phyloP scores from a whole-genome alignment of 2,888 invertebrate species.

The Limnephilus marmoratus region DNA sequence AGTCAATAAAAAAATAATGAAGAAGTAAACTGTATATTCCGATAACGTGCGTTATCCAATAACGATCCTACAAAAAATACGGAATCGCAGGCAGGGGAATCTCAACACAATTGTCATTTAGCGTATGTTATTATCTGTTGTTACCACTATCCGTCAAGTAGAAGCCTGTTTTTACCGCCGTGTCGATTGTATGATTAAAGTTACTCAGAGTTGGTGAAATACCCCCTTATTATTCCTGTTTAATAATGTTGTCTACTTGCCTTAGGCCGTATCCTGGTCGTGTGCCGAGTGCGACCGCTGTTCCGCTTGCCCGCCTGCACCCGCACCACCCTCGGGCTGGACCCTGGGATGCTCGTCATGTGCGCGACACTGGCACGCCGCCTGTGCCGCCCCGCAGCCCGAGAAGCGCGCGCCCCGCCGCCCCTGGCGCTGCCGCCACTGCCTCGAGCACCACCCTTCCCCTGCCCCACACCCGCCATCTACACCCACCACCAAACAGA shows the following conservation, averaged over 20 bases:
- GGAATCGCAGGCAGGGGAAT: too few relatives aligned
- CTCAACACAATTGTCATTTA: too few relatives aligned
- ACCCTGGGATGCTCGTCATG: slow-evolving; percentile 71
- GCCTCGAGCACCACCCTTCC: slow-evolving; percentile 61
- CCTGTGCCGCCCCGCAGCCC: slow-evolving; percentile 69
- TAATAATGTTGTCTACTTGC: neutral
- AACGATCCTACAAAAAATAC: too few relatives aligned
- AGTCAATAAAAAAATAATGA: too few relatives aligned
- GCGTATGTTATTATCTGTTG: too few relatives aligned
- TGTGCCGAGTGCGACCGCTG: slow-evolving; percentile 74
- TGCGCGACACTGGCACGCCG: slow-evolving; percentile 70
- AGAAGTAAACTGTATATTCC: too few relatives aligned
- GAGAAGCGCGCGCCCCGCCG: slow-evolving; percentile 65
- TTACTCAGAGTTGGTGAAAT: too few relatives aligned
- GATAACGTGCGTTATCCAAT: too few relatives aligned
- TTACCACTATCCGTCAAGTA: too few relatives aligned
- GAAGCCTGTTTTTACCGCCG: too few relatives aligned
- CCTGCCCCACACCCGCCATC: slow-evolving; percentile 45
- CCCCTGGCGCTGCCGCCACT: slow-evolving; percentile 65
- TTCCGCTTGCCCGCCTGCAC: slow-evolving; percentile 69
- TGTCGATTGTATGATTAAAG: too few relatives aligned
- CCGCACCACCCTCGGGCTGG: slow-evolving; percentile 67
- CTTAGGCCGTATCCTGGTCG: slow-evolving; percentile 72
- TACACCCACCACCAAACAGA: slow-evolving; percentile 58
- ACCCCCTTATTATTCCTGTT: neutral